Conservation (phyloP, 2,888 invertebrate genomes). For the Nineta flava region DNA sequence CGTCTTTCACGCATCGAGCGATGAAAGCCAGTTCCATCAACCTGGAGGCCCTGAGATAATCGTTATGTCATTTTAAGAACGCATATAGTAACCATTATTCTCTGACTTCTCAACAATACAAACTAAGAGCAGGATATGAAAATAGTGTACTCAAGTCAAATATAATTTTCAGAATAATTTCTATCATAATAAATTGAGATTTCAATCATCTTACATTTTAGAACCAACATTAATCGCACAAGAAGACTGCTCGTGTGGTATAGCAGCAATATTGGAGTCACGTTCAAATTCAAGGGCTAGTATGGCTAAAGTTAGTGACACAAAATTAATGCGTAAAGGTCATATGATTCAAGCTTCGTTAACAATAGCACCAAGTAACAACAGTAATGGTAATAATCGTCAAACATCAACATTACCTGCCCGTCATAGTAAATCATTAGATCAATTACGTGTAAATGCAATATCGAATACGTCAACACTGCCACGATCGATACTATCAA, state of each 20-base stretch:
- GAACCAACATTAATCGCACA: conserved; percentile 12
- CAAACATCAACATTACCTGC: conserved; percentile 38
- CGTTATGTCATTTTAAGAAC: no score
- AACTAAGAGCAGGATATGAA: no score
- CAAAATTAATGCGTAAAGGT: conserved; percentile 36
- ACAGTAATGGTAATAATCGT: conserved; percentile 17
- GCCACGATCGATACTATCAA: conserved; percentile 11
- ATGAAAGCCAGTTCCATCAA: no score
- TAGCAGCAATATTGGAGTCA: conserved; percentile 47
- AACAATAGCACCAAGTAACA: conserved; percentile 35
- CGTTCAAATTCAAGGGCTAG: conserved; percentile 37
- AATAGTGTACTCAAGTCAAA: no score
- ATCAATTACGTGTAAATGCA: conserved; percentile 45
- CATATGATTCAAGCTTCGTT: conserved; percentile 47
- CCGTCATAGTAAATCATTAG: conserved; percentile 67
- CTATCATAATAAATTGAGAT: conserved; percentile 34
- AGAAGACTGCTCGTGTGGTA: conserved; percentile 53
- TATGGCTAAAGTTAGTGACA: conserved; percentile 35
- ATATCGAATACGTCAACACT: conserved; percentile 8
- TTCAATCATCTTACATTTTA: conserved; percentile 29
- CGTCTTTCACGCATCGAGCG: no score
- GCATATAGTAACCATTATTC: no score
- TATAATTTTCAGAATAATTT: not conserved
- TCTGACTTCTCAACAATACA: no score
- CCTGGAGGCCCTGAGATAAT: no score